A percentile compares a stretch with the other conserved stretches of the same genome.
These are phyloP conservation scores for Lamellibrachia columna DNA, from an alignment of 2,888 invertebrate genomes.

Conservation along the genomic window DNA sequence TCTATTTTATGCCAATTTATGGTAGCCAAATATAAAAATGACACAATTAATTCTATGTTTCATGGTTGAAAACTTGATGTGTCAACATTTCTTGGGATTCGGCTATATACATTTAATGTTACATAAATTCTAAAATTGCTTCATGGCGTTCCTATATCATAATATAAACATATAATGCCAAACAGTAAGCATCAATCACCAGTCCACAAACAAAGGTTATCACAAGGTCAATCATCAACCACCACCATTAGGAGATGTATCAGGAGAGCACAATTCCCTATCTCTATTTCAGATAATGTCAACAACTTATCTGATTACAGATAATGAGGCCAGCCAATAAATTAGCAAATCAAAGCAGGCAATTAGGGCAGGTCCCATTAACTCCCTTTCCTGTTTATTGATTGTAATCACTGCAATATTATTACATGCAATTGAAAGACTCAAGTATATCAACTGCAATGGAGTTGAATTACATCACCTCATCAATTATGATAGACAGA, in stretches of 20 bases:
- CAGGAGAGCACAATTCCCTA: not conserved
- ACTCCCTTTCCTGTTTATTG: not conserved
- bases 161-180: not conserved
- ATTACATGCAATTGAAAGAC: not conserved
- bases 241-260: not conserved
- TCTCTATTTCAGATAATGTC: slow-evolving; percentile 11
- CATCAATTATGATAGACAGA: not conserved
- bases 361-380: not conserved
- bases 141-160: not conserved
- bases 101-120: not conserved
- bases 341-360: not conserved
- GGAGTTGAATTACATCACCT: not conserved
- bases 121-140: not conserved
- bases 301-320: not conserved
- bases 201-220: not conserved
- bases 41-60: not conserved
- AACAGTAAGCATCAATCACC: not conserved
- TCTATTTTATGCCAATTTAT: too few species aligned
- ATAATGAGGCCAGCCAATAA: not conserved
- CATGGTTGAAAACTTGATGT: not conserved
- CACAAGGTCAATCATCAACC: not conserved
- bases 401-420: not conserved
- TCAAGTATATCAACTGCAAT: not conserved
- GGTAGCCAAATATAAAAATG: too few species aligned
- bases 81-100: not conserved